These are phyloP conservation scores for Craniophora ligustri DNA, from an alignment of 2,888 invertebrate species.

Conservation along the genomic window DNA sequence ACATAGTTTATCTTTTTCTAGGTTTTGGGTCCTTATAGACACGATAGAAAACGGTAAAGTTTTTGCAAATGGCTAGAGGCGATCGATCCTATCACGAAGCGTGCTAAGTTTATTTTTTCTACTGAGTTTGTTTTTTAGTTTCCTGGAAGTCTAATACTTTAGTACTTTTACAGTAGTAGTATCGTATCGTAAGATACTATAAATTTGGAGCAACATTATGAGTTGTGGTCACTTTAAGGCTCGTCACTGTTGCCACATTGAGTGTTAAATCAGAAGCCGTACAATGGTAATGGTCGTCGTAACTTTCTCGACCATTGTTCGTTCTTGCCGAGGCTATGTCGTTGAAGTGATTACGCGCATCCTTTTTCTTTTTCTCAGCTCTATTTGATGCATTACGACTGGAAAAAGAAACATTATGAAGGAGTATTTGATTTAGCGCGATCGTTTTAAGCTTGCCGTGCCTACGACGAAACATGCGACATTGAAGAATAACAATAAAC, in stretches of 20 bases:
- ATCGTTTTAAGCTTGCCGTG: slow-evolving; percentile 22
- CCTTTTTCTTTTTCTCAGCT: slow-evolving; percentile 57
- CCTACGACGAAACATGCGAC: slow-evolving; percentile 10
- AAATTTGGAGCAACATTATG: not conserved
- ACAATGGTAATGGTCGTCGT: slow-evolving; percentile 56
- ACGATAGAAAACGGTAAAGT: no score
- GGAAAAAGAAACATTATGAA: slow-evolving; percentile 40
- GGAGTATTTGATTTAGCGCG: slow-evolving; percentile 35
- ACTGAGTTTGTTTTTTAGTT: no score
- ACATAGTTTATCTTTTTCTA: not conserved
- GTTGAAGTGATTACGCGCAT: slow-evolving; percentile 65
- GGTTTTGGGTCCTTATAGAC: no score
- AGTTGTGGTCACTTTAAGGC: slow-evolving; percentile 18
- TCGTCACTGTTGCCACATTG: slow-evolving; percentile 10
- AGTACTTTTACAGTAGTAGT: no score
- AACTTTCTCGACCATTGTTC: slow-evolving; percentile 72
- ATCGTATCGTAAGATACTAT: not conserved
- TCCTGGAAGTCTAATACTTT: no score
- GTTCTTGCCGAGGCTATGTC: slow-evolving; percentile 58
- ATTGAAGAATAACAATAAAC: slow-evolving; percentile 10
- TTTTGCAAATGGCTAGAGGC: no score
- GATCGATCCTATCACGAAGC: no score
- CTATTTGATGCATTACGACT: slow-evolving; percentile 50
- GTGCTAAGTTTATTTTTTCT: no score
- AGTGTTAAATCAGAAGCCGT: slow-evolving; percentile 37